Base-by-base conservation (phyloP, 2,113 vertebrate species). In the Falco punctatus region DNA sequence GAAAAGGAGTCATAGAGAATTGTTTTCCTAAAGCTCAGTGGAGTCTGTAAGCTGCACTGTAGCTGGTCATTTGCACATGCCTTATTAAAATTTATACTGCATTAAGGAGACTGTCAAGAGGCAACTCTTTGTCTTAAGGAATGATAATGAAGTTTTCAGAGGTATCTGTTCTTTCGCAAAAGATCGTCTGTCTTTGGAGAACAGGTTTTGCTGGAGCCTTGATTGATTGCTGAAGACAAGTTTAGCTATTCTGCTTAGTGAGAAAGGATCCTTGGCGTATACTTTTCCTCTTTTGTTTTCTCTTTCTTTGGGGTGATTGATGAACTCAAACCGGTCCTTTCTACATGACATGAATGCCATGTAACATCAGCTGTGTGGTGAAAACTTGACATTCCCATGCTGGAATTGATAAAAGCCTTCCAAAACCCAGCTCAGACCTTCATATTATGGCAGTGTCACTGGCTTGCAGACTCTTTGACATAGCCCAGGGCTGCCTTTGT, bases 141-240 rank as follows among this genome's bases (percentile, higher is more conserved):
- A 80, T 52, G 52, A 52, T 79, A 78, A 91, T 88, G 71, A 91
- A 80, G 85, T 82, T 87, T 93, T 65, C 62, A 77, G 74, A 85
- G 71, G 57, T 57, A 77, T 73, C 64, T 4, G 10, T 57, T 96
- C 49, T 82, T 79, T 90, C 1, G 0, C 24, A 61, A 49, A 79
- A 71, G 67, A 92, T 84, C 38, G 6, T 73, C 69, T 80, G 0
- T 71, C 67, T 90, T 88, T 77, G 79, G 46, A 48, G 90, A 91
- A 92, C 73, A 61, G 91, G 73, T 92, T 95, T 81, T 93, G 75
- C 82, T 59, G 67, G n/a, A 88, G 88, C 71, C n/a, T 81, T 92
- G 85, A 93, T 51, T 94, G 86, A 87, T 86, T 86, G 88, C 88
- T 86, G 75, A 74, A 77, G 96, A 55, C 78, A 95, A 38, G 75